phyloP scores from a whole-genome alignment of 2,113 vertebrate species.

The Rhabdornis inornatus region DNA sequence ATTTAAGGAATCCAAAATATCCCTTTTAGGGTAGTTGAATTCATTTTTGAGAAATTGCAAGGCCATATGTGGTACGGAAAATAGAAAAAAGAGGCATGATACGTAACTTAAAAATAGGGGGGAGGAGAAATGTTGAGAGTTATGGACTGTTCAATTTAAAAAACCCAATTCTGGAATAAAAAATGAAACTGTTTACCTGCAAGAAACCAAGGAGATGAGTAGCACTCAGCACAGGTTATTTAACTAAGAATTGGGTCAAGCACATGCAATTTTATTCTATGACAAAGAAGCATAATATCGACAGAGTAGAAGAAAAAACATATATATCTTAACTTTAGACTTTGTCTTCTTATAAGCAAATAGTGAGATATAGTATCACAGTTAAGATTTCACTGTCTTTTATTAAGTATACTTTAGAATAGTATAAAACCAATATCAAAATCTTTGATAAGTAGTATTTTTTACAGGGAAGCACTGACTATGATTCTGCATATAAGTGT shows the following conservation, averaged over 20 bases:
- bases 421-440: neutral
- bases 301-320: neutral
- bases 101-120: neutral
- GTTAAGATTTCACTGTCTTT: neutral
- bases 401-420: neutral
- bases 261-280: neutral
- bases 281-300: neutral
- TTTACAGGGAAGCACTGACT: neutral
- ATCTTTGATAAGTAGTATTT: neutral
- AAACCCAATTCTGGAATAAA: neutral
- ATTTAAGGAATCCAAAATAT: neutral
- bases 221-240: neutral
- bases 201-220: neutral
- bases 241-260: neutral
- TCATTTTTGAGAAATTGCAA: neutral
- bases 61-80: neutral
- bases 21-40: fast-evolving
- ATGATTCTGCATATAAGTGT: neutral
- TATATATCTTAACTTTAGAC: neutral
- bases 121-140: fast-evolving
- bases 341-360: too few relatives aligned
- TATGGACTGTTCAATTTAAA: neutral
- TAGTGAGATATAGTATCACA: too few relatives aligned
- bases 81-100: neutral
- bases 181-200: neutral